Base-by-base conservation (phyloP, 1,140 invertebrate species). In the Penaeus chinensis region DNA sequence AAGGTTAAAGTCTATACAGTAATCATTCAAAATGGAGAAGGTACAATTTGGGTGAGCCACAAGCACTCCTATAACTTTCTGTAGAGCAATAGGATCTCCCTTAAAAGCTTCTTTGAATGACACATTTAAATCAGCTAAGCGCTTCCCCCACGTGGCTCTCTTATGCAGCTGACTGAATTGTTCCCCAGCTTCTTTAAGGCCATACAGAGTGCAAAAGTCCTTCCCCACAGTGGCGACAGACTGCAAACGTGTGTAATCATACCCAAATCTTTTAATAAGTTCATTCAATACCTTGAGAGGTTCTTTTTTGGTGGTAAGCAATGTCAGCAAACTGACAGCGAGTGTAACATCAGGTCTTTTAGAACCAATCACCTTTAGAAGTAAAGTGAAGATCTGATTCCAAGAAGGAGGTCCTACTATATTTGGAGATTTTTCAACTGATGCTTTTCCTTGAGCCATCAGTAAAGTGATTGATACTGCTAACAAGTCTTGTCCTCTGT, bases 181-280 rank as follows among this genome's bases (percentile, higher is more conserved):
- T 42, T 82, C 77, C 71, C 82, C 81, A 3, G 88, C 65, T n/a
- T 90, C 87, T 37, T n/a, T 74, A 11, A 89, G 47, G 20, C 63
- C 66, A 85, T 85, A 32, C 24, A 90, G n/a, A n/a, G 20, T 87
- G 69, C 88, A 89, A n/a, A 82, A 87, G 62, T 89, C 88, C 47
- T n/a, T 84, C 24, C 88, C 90, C 32, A 89, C 32, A 76, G 77
- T 80, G 37, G 78, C 87, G 54, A 89, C 78, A 47, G 76, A 82
- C 37, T 82, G 74, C 47, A 90, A 74, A 18, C 85, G 79, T 18
- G n/a, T 42, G 54, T 89, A 90, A 74, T 90, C 90, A 82, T 77
- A 88, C 8, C 90, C 90, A 87, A 89, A 87, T 27, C 90, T 87
- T 37, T 81, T 90, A 62, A 89, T 90, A n/a, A 90, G 69, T 47